Base-by-base conservation (phyloP, 2,888 invertebrate genomes). In the Meganola albula region DNA sequence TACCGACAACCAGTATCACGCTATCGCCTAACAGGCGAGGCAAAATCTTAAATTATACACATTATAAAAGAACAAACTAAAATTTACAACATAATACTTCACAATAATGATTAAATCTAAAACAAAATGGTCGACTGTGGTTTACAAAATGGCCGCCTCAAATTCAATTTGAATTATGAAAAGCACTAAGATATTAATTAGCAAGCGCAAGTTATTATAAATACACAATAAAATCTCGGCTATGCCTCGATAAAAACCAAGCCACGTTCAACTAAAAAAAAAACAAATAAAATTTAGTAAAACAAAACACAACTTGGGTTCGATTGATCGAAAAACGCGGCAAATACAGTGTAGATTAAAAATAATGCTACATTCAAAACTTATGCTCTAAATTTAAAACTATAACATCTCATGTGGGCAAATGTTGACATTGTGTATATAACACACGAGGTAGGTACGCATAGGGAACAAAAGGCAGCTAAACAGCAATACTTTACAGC, bases 271-370 rank as follows among this genome's bases (percentile, higher is more conserved):
- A 40, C 34, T 32, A 41, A 55, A 40, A 51, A 49, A 29, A 40
- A 47, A 44, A 54, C 42, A 57, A 46, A 63, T 65, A 70, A 63
- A 68, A 66, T 65, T 64, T 68, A 38, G 48, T 50, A 65, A 71
- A 70, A 51, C 59, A 67, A 63, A 71, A 68, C 63, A 56, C 56
- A 60, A 61, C 58, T 37, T 12, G 27, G 34, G 49, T 52, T 44
- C 43, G 39, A 49, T 35, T 39, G 44, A 46, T 50, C 40, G 43
- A 52, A 43, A 38, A 40, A 44, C 40, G 46, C 41, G 34, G 41
- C 30, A 49, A 49, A 53, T 53, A 36, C 26, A 40, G 27, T 40
- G 40, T 40, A 40, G 26, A 33, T 44, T 26, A 23, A 45, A 42
- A 34, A 34, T 44, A 47, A 43, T 38, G 33, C 37, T 43, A 53